Evolutionary conservation across 2,113 vertebrate genomes (phyloP).

Genomic region (Neopipo cinnamomea): DNA sequence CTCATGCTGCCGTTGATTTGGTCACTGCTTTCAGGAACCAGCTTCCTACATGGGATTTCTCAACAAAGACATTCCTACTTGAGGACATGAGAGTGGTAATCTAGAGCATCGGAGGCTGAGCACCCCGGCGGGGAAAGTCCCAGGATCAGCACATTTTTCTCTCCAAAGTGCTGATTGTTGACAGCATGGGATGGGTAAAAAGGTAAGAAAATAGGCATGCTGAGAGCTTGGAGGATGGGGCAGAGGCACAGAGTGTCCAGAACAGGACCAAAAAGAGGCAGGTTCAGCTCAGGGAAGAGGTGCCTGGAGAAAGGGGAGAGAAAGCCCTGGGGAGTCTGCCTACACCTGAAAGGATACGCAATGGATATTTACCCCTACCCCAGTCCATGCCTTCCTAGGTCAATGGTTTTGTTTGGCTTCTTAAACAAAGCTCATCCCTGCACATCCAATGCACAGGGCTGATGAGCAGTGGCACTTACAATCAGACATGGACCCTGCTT

Average conservation of each 20-base stretch:
- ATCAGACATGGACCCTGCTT: no score
- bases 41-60: not conserved
- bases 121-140: not conserved
- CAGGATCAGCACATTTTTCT: not conserved
- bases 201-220: not conserved
- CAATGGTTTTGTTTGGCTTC: not conserved
- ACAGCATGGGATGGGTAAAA: not conserved
- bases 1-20: no score
- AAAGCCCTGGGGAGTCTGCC: not conserved
- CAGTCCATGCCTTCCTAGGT: accelerated
- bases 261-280: not conserved
- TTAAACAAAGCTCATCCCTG: not conserved
- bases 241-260: not conserved
- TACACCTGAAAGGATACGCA: not conserved
- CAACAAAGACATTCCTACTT: not conserved
- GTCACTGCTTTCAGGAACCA: not conserved
- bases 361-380: no score
- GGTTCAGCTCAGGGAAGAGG: not conserved
- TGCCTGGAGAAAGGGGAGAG: not conserved
- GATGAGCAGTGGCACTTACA: no score
- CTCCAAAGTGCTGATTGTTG: not conserved
- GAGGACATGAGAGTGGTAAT: not conserved
- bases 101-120: not conserved
- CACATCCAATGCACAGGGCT: no score
- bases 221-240: not conserved